phyloP scores from a whole-genome alignment of 2,797 vertebrate genomes.

The Helostoma temminkii region DNA sequence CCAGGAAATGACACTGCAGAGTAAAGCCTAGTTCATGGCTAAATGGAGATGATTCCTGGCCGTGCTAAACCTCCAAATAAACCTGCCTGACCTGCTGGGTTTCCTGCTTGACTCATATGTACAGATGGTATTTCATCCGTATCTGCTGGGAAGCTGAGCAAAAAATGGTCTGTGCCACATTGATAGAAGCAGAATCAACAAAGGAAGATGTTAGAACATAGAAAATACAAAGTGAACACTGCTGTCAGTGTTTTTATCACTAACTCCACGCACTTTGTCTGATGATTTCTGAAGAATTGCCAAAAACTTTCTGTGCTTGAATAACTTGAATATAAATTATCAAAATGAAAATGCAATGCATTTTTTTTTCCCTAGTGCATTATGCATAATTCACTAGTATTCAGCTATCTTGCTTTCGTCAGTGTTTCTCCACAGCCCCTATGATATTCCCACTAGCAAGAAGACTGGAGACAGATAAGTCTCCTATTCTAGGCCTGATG shows the following conservation, averaged over 20 bases:
- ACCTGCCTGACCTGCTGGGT: conserved; percentile 21
- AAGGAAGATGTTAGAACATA: neutral
- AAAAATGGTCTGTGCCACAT: conserved; percentile 13
- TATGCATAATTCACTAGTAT: too few relatives aligned
- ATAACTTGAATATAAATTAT: too few relatives aligned
- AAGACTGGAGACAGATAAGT: too few relatives aligned
- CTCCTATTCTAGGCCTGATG: too few relatives aligned
- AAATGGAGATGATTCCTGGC: conserved; percentile 42
- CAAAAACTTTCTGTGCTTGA: too few relatives aligned
- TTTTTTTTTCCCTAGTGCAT: too few relatives aligned
- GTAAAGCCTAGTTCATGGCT: conserved; percentile 43
- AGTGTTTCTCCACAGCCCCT: too few relatives aligned
- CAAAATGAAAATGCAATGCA: neutral
- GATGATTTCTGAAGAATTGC: neutral
- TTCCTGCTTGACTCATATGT: conserved; percentile 16
- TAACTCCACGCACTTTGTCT: neutral
- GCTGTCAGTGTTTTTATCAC: neutral
- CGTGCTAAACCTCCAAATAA: conserved; percentile 39
- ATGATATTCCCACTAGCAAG: too few relatives aligned
- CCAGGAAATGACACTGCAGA: conserved; percentile 24
- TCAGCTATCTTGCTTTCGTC: too few relatives aligned
- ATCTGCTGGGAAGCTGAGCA: conserved; percentile 25
- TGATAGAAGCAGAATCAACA: conserved; percentile 11
- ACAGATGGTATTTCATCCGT: conserved; percentile 43
- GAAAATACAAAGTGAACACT: conserved; percentile 8